A percentile compares a stretch with the other conserved stretches of the same genome.
These are phyloP conservation scores for Oasisia sp. DNA, from an alignment of 2,888 invertebrate genomes.

Conservation along the genomic window DNA sequence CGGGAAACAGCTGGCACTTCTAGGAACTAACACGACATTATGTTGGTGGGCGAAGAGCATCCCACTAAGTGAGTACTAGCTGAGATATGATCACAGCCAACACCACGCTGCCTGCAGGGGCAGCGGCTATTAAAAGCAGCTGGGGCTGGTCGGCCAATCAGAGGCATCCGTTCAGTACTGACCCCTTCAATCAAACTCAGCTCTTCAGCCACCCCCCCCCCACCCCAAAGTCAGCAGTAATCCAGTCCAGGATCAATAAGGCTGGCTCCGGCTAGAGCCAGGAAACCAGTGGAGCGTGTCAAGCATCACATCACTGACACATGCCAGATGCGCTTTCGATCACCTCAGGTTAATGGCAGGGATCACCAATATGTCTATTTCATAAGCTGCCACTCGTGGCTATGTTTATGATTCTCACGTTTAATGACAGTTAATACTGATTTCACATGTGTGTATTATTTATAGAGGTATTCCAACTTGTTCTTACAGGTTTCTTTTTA, in stretches of 20 bases:
- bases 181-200: not conserved
- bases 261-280: not conserved
- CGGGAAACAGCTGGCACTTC: not conserved
- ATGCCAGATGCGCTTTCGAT: not conserved
- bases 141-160: conserved; percentile 13
- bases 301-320: not conserved
- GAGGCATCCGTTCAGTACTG: not conserved
- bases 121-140: not conserved
- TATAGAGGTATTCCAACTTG: not conserved
- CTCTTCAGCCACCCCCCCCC: not conserved
- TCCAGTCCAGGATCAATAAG: not conserved
- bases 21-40: conserved; percentile 17
- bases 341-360: not conserved
- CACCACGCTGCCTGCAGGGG: not conserved
- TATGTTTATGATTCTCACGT: not conserved
- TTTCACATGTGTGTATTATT: not conserved
- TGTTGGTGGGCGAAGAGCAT: not conserved
- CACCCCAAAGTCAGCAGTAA: not conserved
- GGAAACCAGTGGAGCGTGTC: not conserved
- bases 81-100: not conserved
- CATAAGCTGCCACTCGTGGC: not conserved
- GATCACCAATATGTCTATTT: not conserved
- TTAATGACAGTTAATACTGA: not conserved
- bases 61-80: conserved; percentile 17
- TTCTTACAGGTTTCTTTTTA: not conserved